Evolutionary conservation across 2,113 vertebrate species (phyloP).

Genomic region (Oryzias celebensis): DNA sequence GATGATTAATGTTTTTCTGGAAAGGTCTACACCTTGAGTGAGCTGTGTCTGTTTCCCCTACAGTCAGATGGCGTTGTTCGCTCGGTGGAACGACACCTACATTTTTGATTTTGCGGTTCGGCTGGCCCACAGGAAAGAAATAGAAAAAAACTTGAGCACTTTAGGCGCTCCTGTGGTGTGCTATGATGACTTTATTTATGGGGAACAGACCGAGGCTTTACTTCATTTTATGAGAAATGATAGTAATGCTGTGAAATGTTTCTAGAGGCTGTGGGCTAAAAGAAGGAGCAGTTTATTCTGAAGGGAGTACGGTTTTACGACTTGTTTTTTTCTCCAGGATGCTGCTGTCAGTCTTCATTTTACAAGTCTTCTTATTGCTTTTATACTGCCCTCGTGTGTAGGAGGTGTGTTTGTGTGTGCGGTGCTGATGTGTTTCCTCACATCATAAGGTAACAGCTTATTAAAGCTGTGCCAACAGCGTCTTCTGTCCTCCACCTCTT

Average conservation of each 20-base stretch:
- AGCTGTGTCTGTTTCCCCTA: too few relatives aligned
- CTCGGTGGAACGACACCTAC: not conserved
- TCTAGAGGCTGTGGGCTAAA: constrained; percentile 22
- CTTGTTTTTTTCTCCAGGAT: constrained; percentile 18
- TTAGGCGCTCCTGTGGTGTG: constrained; percentile 14
- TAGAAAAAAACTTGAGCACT: not conserved
- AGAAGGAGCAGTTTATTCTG: constrained; percentile 19
- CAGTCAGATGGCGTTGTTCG: too few relatives aligned
- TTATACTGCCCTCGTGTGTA: constrained; percentile 33
- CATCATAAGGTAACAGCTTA: constrained; percentile 19
- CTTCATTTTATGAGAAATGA: constrained; percentile 10
- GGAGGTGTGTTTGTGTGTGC: constrained; percentile 21
- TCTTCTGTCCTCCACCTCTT: constrained; percentile 12
- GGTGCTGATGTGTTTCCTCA: constrained; percentile 11
- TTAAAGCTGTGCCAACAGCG: constrained; percentile 31
- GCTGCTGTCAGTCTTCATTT: constrained; percentile 40
- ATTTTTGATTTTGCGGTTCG: constrained; percentile 20
- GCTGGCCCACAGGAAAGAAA: not conserved
- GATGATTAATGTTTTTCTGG: too few relatives aligned
- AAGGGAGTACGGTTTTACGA: constrained; percentile 20
- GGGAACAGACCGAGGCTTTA: constrained; percentile 12
- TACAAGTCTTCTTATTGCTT: constrained; percentile 30
- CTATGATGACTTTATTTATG: constrained; percentile 27
- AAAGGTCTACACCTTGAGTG: too few relatives aligned
- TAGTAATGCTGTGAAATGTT: constrained; percentile 10